A percentile compares a stretch with the other conserved stretches of the same genome.
Evolutionary conservation across 2,797 vertebrate species (phyloP).

Genomic region (Oophaga sylvatica): DNA sequence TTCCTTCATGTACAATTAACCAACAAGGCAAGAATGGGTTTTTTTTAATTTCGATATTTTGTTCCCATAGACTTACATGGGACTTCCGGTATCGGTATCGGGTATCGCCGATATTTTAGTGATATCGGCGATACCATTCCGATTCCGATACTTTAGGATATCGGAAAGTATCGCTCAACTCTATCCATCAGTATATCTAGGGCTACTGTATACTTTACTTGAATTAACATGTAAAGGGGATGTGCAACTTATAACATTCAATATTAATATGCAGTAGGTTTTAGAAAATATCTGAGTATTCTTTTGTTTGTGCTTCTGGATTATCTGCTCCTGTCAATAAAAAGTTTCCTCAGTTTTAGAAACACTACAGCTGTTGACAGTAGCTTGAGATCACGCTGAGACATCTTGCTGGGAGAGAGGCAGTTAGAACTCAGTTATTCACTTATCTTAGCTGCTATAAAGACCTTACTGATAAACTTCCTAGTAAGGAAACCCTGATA

Average conservation of each 20-base stretch:
- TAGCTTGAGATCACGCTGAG: not conserved
- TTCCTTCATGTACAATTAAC: too few species aligned
- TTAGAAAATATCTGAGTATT: not conserved
- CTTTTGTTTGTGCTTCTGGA: not conserved
- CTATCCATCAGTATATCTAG: not conserved
- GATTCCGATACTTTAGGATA: too few species aligned
- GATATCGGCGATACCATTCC: too few species aligned
- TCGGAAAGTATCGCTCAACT: too few species aligned
- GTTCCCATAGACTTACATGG: too few species aligned
- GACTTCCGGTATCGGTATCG: too few species aligned
- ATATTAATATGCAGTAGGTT: not conserved
- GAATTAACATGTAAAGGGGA: not conserved
- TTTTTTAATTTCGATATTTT: too few species aligned
- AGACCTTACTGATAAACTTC: not conserved
- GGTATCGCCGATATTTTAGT: too few species aligned
- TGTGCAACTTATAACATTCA: not conserved
- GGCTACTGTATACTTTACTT: not conserved
- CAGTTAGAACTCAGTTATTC: not conserved
- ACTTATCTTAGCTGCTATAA: not conserved
- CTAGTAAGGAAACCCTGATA: not conserved
- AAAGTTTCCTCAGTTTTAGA: not conserved
- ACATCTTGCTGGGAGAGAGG: conserved; percentile 12
- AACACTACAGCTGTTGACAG: conserved; percentile 12
- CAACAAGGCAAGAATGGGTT: too few species aligned
- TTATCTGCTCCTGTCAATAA: not conserved